These are phyloP conservation scores for Sclerodermus sp. DNA, from an alignment of 2,888 invertebrate species.

Conservation along the genomic window DNA sequence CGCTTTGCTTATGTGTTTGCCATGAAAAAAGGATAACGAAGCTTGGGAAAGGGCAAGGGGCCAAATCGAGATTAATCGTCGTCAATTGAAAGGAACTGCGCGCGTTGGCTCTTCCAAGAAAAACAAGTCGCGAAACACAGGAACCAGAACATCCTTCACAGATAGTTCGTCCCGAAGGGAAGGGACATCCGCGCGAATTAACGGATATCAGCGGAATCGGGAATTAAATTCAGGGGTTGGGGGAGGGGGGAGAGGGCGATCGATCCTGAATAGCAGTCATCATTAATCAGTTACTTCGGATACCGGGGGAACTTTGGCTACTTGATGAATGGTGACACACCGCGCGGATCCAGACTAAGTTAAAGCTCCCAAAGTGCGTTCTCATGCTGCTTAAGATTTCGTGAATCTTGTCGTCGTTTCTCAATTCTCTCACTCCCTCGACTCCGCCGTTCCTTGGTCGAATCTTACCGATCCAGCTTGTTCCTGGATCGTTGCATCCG, in stretches of 20 bases:
- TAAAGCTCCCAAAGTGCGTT: constrained; percentile 32
- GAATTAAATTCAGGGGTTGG: constrained; percentile 10
- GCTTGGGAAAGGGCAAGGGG: constrained; percentile 16
- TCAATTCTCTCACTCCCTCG: constrained; percentile 8
- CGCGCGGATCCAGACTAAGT: constrained; percentile 19
- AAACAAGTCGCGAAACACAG: constrained; percentile 1
- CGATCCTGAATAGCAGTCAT: constrained; percentile 14
- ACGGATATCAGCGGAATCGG: constrained; percentile 15
- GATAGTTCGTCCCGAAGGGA: too few species aligned
- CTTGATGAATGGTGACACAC: constrained; percentile 32
- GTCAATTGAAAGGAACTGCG: constrained; percentile 37
- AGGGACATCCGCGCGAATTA: constrained; percentile 21
- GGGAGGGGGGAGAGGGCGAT: constrained; percentile 9
- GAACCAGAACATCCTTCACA: too few species aligned
- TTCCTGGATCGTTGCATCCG: too few species aligned
- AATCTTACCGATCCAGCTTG: too few species aligned
- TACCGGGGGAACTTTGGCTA: constrained; percentile 13
- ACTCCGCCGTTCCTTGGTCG: too few species aligned
- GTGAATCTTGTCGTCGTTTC: constrained; percentile 26
- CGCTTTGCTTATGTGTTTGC: too few species aligned
- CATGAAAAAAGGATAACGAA: too few species aligned
- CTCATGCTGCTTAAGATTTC: constrained; percentile 24
- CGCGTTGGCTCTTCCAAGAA: constrained; percentile 6
- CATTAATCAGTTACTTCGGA: constrained; percentile 30
- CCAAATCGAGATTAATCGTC: constrained; percentile 45